phyloP scores from a whole-genome alignment of 1,140 invertebrate genomes.

The Drosophila melanogaster region DNA sequence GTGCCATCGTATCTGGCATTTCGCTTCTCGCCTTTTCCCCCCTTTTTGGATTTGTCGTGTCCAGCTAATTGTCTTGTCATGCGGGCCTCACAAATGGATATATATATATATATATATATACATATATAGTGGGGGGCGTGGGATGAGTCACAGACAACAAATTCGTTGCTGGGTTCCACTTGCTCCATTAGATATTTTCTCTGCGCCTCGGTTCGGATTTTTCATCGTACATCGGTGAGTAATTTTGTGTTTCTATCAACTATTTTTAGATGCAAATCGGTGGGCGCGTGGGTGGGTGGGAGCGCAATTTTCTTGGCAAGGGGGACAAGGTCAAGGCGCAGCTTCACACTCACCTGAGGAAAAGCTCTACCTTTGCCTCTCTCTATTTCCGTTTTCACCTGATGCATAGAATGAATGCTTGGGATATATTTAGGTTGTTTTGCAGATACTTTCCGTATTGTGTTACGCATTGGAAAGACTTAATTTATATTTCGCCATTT shows the following conservation, averaged over 20 bases:
- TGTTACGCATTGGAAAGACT: not conserved
- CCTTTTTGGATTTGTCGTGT: slow-evolving; percentile 41
- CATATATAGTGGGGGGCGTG: not conserved
- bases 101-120: slow-evolving; percentile 4
- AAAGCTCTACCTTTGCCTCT: slow-evolving; percentile 39
- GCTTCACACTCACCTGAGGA: slow-evolving; percentile 39
- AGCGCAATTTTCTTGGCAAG: slow-evolving; percentile 40
- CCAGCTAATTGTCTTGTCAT: slow-evolving; percentile 69
- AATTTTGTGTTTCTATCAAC: slow-evolving; percentile 21
- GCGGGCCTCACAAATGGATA: slow-evolving; percentile 35
- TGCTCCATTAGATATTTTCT: slow-evolving; percentile 30
- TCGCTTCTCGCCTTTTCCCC: slow-evolving; percentile 2
- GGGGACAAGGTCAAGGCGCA: slow-evolving; percentile 72
- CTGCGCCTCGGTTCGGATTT: not conserved
- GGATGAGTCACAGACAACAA: slow-evolving; percentile 37
- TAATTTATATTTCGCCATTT: not conserved
- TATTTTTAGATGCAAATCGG: slow-evolving; percentile 50
- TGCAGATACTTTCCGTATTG: not conserved
- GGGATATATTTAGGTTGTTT: slow-evolving; percentile 8
- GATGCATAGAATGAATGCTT: slow-evolving; percentile 17
- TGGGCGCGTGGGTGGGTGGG: not conserved
- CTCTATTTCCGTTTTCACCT: slow-evolving; percentile 60
- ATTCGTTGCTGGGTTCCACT: slow-evolving; percentile 22
- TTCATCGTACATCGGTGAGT: slow-evolving; percentile 13
- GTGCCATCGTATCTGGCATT: slow-evolving; percentile 23